Evolutionary conservation across 2,888 invertebrate species (phyloP), one percentile per base, ranked within the genome.

Genomic region (Lottia gigantea): DNA sequence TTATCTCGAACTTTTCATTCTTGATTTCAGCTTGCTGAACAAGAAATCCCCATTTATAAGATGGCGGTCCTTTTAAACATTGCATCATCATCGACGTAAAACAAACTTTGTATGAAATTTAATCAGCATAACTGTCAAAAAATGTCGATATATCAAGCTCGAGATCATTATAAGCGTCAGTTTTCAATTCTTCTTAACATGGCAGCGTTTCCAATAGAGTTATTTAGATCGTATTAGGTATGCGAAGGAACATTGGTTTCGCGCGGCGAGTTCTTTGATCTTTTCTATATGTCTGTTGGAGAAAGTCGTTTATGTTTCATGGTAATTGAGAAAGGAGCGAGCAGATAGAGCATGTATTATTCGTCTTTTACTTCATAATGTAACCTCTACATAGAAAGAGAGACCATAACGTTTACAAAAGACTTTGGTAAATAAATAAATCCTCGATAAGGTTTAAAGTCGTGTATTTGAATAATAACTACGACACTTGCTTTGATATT

Each of bases 161-260:
- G 55, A 55, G 19, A 55, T 40, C 40, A 40, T 40, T 40, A 40
- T 40, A 55, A 23, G 55, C 55, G 55, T 23, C 55, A 23, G 55
- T 55, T 55, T 55, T 55, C 55, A 55, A 55, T 23, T 55, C 55
- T 23, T 55, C 55, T 55, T 55, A 23, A 19, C 23, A 55, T 55
- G 55, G 55, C 55, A 55, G 23, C 55, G 55, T 55, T 55, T 55
- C 55, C 55, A 55, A 55, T 55, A 55, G 55, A 55, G 55, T 55
- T 55, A 55, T 55, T 55, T 55, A 19, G 55, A 55, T 55, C 55
- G 23, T 55, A 55, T 55, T 55, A 55, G 55, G 55, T 55, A 55
- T 55, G 55, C 55, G 23, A 19, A 23, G 19, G 55, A 55, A 55
- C 55, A 55, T 55, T 55, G 55, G 55, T 55, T 23, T 55, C 55